phyloP scores from a whole-genome alignment of 2,888 invertebrate genomes.

The Ennomos fuscantarius region DNA sequence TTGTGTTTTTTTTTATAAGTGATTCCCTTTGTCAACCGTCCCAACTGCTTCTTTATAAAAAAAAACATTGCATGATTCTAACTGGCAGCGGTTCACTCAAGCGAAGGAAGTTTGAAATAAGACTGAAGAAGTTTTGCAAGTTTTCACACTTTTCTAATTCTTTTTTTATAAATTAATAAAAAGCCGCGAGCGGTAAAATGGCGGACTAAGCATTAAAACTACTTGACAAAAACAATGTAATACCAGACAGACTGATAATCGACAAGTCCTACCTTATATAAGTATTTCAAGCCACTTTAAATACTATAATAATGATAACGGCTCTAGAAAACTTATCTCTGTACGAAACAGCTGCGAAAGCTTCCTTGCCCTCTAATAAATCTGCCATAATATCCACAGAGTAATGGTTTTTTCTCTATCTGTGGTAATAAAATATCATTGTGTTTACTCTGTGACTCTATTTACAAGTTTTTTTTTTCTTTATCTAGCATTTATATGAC shows the following conservation, averaged over 20 bases:
- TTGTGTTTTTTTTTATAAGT: slow-evolving; percentile 24
- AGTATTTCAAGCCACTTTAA: slow-evolving; percentile 51
- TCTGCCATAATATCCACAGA: slow-evolving; percentile 1
- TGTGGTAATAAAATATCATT: background rate
- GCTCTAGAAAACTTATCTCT: slow-evolving; percentile 2
- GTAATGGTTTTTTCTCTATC: background rate
- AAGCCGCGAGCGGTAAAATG: slow-evolving; percentile 37
- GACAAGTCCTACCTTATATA: slow-evolving; percentile 57
- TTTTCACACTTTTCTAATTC: slow-evolving; percentile 75
- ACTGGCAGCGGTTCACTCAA: slow-evolving; percentile 41
- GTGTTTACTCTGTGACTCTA: background rate
- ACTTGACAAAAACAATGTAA: slow-evolving; percentile 54
- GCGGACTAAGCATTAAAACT: slow-evolving; percentile 41
- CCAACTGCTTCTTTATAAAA: slow-evolving; percentile 28
- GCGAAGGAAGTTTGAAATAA: slow-evolving; percentile 67
- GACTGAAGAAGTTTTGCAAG: slow-evolving; percentile 75
- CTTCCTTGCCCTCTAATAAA: slow-evolving; percentile 4
- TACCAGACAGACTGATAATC: slow-evolving; percentile 61
- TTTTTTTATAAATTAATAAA: slow-evolving; percentile 63
- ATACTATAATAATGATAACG: slow-evolving; percentile 6
- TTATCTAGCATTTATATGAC: background rate
- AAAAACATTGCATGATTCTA: slow-evolving; percentile 27
- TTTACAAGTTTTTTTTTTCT: background rate
- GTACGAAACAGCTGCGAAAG: background rate
- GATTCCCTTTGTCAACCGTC: slow-evolving; percentile 35